Evolutionary conservation across 2,888 invertebrate species (phyloP).

Genomic region (Yponomeuta plumbellus): DNA sequence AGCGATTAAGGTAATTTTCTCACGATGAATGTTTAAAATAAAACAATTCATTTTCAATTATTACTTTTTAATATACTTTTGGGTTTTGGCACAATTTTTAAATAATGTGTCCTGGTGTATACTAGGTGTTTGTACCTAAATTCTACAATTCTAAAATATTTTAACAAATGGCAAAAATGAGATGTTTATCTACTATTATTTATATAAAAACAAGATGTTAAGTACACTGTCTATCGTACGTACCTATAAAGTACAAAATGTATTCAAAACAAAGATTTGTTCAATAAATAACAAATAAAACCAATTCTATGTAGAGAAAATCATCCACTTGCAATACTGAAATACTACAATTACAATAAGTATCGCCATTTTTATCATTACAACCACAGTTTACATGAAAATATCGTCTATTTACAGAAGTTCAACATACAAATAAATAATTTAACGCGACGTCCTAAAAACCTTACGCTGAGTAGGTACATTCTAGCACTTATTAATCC

Average conservation of each 20-base stretch:
- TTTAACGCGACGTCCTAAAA: conserved; percentile 65
- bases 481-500: conserved; percentile 48
- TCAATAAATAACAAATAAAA: conserved; percentile 14
- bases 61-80: conserved; percentile 74
- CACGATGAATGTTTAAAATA: conserved; percentile 30
- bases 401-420: conserved; percentile 70
- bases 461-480: conserved; percentile 62
- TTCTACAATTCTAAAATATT: conserved; percentile 61
- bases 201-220: conserved; percentile 11
- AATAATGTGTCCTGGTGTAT: conserved; percentile 73
- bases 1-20: not conserved
- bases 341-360: conserved; percentile 9
- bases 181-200: not conserved
- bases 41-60: conserved; percentile 43
- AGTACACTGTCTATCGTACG: conserved; percentile 8
- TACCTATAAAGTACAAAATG: conserved; percentile 12
- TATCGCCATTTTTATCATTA: conserved; percentile 22
- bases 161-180: conserved; percentile 49
- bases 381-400: conserved; percentile 67
- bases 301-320: not conserved
- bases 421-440: conserved; percentile 76
- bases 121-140: conserved; percentile 70
- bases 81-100: conserved; percentile 76
- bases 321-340: conserved; percentile 13
- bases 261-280: conserved; percentile 9